Conservation (phyloP, 53 echinoderm and acorn worm species). For the Hippasteria phrygiana region DNA sequence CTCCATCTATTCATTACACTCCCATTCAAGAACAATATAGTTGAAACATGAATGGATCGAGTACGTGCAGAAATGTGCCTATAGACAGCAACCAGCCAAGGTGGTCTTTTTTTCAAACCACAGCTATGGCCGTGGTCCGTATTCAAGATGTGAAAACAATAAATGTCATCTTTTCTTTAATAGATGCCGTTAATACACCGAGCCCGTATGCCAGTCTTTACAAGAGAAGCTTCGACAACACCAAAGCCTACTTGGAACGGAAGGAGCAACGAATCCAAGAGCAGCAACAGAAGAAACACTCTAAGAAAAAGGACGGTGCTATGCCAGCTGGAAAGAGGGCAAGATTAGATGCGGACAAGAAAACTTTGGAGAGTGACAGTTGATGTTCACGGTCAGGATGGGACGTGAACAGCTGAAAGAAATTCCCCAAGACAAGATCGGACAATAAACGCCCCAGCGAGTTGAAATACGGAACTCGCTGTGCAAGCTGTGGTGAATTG, state of each 20-base stretch:
- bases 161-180: conserved; percentile 28
- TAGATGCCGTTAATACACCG: conserved; percentile 70
- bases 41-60: too few relatives aligned
- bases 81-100: too few relatives aligned
- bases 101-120: too few relatives aligned
- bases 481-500: too few relatives aligned
- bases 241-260: conserved; percentile 70
- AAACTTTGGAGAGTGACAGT: not conserved
- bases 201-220: conserved; percentile 70
- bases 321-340: conserved; percentile 21
- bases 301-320: not conserved
- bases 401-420: not conserved
- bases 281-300: conserved; percentile 54
- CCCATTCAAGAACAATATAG: too few relatives aligned
- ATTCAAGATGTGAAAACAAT: too few relatives aligned
- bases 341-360: not conserved
- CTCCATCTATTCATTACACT: too few relatives aligned
- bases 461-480: too few relatives aligned
- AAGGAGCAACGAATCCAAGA: conserved; percentile 78
- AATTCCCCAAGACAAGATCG: too few relatives aligned
- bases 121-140: too few relatives aligned
- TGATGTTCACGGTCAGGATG: not conserved
- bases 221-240: conserved; percentile 86
- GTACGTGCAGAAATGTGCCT: too few relatives aligned
- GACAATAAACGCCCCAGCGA: too few relatives aligned